Conservation (phyloP, 2,113 vertebrate genomes). For the Proteles cristata region DNA sequence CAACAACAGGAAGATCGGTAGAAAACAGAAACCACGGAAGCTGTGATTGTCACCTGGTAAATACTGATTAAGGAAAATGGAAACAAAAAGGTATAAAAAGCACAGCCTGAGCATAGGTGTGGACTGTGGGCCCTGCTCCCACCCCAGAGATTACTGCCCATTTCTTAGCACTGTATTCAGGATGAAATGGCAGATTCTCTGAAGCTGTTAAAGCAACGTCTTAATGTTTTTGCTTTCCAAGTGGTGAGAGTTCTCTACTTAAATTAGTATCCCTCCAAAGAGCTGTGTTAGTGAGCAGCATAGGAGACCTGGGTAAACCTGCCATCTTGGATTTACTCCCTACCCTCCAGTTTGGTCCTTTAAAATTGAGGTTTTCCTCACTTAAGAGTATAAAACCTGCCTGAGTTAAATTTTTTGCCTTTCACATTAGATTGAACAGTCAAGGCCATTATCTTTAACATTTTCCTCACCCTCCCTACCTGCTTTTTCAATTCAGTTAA, state of each 20-base stretch:
- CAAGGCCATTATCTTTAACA: slow-evolving; percentile 53
- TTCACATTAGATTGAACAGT: slow-evolving; percentile 44
- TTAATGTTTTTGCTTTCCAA: slow-evolving; percentile 71
- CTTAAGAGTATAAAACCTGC: slow-evolving; percentile 13
- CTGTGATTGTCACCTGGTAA: slow-evolving; percentile 67
- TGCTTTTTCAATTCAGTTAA: slow-evolving; percentile 11
- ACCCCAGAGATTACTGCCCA: slow-evolving; percentile 56
- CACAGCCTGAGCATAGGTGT: slow-evolving; percentile 45
- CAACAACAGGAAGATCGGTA: slow-evolving; percentile 50
- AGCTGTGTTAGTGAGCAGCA: slow-evolving; percentile 47
- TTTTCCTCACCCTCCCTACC: slow-evolving; percentile 44
- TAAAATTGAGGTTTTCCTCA: slow-evolving; percentile 58
- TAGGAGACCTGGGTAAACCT: slow-evolving; percentile 51
- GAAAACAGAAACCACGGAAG: neutral
- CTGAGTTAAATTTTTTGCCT: slow-evolving; percentile 31
- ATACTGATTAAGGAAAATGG: slow-evolving; percentile 66
- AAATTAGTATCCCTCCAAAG: slow-evolving; percentile 49
- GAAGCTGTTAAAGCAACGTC: slow-evolving; percentile 63
- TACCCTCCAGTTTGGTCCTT: slow-evolving; percentile 32
- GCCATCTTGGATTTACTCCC: slow-evolving; percentile 10
- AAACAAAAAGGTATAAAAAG: slow-evolving; percentile 75
- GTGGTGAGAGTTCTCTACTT: slow-evolving; percentile 69
- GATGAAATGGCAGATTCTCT: slow-evolving; percentile 66
- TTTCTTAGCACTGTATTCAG: slow-evolving; percentile 67
- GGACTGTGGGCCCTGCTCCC: slow-evolving; percentile 54